A percentile compares a stretch with the other conserved stretches of the same genome.
Evolutionary conservation across 23 tunicate genomes (phyloP).

Genomic region (Halocynthia aurantium): DNA sequence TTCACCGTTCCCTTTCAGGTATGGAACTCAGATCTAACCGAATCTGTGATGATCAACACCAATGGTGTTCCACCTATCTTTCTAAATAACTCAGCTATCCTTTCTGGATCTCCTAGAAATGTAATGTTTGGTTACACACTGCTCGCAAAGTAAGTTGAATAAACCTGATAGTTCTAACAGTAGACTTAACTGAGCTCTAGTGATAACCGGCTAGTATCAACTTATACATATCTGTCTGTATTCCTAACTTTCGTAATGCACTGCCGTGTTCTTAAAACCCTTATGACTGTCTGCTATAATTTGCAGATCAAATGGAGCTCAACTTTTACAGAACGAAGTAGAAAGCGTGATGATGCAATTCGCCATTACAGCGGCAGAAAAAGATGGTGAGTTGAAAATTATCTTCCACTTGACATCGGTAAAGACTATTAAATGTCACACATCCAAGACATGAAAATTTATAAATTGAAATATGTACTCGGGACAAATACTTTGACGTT

Average conservation of each 20-base stretch:
- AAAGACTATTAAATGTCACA: not conserved
- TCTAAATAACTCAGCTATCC: conserved; percentile 2
- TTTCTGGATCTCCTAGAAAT: conserved; percentile 8
- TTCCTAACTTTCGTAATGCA: too few relatives aligned
- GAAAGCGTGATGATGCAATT: conserved; percentile 8
- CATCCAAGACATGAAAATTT: not conserved
- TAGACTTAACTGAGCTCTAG: too few relatives aligned
- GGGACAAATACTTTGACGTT: not conserved
- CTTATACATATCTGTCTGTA: too few relatives aligned
- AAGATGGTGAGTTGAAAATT: conserved; percentile 14
- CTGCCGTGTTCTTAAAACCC: too few relatives aligned
- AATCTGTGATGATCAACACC: not conserved
- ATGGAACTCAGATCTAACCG: conserved; percentile 4
- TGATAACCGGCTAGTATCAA: too few relatives aligned
- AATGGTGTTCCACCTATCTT: not conserved
- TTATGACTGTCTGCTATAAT: too few relatives aligned
- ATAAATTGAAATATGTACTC: not conserved
- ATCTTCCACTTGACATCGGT: not conserved
- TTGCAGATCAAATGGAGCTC: conserved; percentile 8
- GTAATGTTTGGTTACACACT: conserved; percentile 39
- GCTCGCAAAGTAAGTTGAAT: conserved; percentile 24
- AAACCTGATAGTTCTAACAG: not conserved
- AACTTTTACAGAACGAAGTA: conserved; percentile 6
- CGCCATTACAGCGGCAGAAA: conserved; percentile 8
- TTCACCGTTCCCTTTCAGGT: not conserved